Base-by-base conservation (phyloP, 30 jellyfish, hydroid and myxozoan species). In the Morbakka virulenta region DNA sequence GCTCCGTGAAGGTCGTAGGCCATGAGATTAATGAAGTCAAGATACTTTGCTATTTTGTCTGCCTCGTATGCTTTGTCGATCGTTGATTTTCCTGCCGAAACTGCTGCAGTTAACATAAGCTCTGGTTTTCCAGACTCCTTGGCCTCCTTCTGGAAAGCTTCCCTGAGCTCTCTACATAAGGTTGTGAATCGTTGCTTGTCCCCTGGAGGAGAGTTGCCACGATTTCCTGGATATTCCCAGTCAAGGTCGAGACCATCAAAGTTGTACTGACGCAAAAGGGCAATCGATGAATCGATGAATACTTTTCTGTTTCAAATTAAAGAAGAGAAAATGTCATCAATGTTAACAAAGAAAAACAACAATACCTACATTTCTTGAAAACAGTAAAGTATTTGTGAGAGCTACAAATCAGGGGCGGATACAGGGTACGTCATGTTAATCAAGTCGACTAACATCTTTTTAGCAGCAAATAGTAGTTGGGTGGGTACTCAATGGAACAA, bases 141-240 rank as follows among this genome's bases (percentile, higher is more conserved):
- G 29, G 98, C 98, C 49, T 90, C 98, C 24, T 65, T 79, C 52
- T 83, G 95, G 69, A 83, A 90, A 57, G 96, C 96, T 0, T 30
- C 84, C 4, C 94, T 71, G 34, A 90, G 75, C 30, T 90, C 98
- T 29, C 52, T 30, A 70, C 98, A 90, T 17, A 90, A 79, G 36
- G 48, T 48, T 2, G 98, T 90, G 87, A 90, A 90, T 50, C 94
- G 73, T 35, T 84, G 96, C 49, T 90, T 90, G 76, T 90, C 98
- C 13, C 83, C 96, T 1, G 98, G 95, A 17, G 98, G 96, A 0
- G 98, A 83, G 71, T 83, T 83, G 21, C 98, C 98, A 21, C 98
- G 88, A 32, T 81, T 85, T 11, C 84, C 94, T 9, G 98, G 98
- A 67, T 90, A 90, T 79, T 90, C 98, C 98, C 98, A 90, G 64